Evolutionary conservation across 2,888 invertebrate species (phyloP), one percentile per base, ranked within the genome.

Genomic region (Bibio marci): DNA sequence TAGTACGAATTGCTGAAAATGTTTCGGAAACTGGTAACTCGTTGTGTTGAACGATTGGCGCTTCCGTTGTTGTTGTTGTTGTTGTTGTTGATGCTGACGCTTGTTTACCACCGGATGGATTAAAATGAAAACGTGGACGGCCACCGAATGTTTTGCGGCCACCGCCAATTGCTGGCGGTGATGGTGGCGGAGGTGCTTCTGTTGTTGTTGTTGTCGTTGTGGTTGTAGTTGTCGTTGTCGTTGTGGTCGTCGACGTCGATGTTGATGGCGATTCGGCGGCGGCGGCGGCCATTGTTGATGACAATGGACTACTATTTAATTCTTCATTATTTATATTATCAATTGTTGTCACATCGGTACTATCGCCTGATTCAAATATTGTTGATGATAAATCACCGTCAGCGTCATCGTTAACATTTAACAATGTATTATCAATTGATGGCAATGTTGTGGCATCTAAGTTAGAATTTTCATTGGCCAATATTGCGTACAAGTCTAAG

Each of bases 401-500:
- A 1, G 53, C 35, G 2, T 59, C 55, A 38, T 64, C 66, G 1
- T 62, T 60, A n/a, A n/a, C n/a, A n/a, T n/a, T n/a, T n/a, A n/a
- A n/a, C 37, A 49, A 62, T 25, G 46, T 62, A 14, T 17, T 32
- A 17, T 22, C 22, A 22, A 6, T 22, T 22, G 22, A 22, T 13
- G 12, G 19, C 2, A 31, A 13, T 14, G 37, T 25, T 11, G 30
- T 13, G 3, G 18, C 18, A 25, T 62, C 62, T 47, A 56, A 73
- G 45, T 75, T 75, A 18, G 71, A 58, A 47, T 73, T 74, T 48
- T 71, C 72, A 15, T 71, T 69, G 11, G 74, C 73, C 37, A 82
- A 65, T 49, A 83, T 80, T 1, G 86, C 86, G 52, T 86, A 86
- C 35, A 86, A 63, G 50, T 86, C 86, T 12, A 82, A 64, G 11